A percentile compares a stretch with the other conserved stretches of the same genome.
Evolutionary conservation across 2,113 vertebrate species (phyloP).

Genomic region (Aegotheles bennettii): DNA sequence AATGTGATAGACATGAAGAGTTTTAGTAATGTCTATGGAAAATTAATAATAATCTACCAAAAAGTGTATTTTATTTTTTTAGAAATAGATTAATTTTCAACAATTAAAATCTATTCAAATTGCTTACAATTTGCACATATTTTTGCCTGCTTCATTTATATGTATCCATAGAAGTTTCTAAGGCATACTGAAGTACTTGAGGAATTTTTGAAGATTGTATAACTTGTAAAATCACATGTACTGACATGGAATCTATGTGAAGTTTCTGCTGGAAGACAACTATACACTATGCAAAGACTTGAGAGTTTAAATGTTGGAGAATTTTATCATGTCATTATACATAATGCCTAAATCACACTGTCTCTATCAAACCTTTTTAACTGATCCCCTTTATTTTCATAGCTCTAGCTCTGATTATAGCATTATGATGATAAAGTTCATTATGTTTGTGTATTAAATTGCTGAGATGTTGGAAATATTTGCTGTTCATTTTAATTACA

Average conservation of each 20-base stretch:
- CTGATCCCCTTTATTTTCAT: neutral
- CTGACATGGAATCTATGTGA: neutral
- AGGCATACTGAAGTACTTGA: neutral
- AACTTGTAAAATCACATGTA: neutral
- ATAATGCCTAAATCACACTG: neutral
- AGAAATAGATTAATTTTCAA: neutral
- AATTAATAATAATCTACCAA: neutral
- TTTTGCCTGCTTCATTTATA: neutral
- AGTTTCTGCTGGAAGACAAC: neutral
- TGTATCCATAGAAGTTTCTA: neutral
- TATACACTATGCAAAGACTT: neutral
- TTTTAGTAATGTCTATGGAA: neutral
- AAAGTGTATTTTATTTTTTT: neutral
- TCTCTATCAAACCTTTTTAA: neutral
- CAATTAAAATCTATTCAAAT: neutral
- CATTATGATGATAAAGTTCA: neutral
- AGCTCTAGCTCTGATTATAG: neutral
- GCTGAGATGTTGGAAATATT: neutral
- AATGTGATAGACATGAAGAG: accelerated
- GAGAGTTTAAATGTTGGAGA: neutral
- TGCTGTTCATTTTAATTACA: neutral
- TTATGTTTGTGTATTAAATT: neutral
- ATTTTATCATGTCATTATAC: neutral
- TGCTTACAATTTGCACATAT: neutral
- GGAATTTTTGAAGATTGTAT: neutral